Evolutionary conservation across 2,797 vertebrate genomes (phyloP).

Genomic region (Oophaga sylvatica): DNA sequence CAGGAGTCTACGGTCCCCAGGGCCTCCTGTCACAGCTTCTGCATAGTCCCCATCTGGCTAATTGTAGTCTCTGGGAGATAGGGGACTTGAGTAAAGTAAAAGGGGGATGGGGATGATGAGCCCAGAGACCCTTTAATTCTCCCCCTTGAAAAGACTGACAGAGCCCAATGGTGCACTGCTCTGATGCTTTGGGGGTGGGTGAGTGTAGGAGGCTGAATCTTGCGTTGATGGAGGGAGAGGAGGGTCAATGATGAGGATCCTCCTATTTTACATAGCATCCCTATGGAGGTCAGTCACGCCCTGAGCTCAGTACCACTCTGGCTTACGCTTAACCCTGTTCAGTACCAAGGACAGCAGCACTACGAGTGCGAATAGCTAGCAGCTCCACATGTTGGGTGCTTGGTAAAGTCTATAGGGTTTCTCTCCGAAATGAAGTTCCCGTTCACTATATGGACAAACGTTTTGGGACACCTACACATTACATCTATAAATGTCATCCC

Average conservation of each 20-base stretch:
- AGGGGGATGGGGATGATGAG: constrained; percentile 50
- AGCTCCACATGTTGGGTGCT: neutral
- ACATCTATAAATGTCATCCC: no score
- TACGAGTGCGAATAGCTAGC: neutral
- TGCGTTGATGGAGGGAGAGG: constrained; percentile 38
- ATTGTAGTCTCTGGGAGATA: constrained; percentile 53
- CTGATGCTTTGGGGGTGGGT: constrained; percentile 40
- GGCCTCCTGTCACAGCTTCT: constrained; percentile 57
- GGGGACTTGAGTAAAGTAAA: constrained; percentile 20
- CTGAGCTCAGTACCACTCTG: constrained; percentile 19
- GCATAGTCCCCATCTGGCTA: constrained; percentile 60
- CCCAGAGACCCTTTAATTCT: constrained; percentile 34
- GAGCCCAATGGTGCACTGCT: constrained; percentile 52
- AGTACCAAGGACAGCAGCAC: constrained; percentile 56
- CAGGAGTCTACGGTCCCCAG: constrained; percentile 46
- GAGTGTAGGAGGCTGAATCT: constrained; percentile 43
- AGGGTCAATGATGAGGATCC: constrained; percentile 2
- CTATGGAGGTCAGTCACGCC: constrained; percentile 56
- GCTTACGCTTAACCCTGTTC: constrained; percentile 50
- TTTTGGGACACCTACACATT: no score
- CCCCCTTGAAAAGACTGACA: constrained; percentile 43
- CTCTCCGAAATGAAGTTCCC: no score
- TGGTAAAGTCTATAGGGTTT: neutral
- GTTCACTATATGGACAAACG: no score
- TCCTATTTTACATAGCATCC: constrained; percentile 39